Evolutionary conservation across 1,140 invertebrate species (phyloP).

Genomic region (Mizuhopecten yessoensis): DNA sequence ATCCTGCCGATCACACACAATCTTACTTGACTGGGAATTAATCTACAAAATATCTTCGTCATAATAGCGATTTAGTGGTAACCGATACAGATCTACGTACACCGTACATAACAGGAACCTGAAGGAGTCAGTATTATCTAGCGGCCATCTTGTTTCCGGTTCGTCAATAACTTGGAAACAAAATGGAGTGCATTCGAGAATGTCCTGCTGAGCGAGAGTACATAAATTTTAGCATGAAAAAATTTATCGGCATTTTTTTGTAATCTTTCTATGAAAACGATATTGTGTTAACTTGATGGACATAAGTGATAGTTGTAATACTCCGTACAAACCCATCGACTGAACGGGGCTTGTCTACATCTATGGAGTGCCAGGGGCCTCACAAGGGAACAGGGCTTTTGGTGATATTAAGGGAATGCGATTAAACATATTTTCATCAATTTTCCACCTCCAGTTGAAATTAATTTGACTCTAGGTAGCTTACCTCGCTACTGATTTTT

Average conservation of each 20-base stretch:
- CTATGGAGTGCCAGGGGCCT: background rate
- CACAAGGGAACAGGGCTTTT: background rate
- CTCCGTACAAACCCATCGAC: background rate
- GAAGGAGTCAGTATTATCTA: conserved; percentile 32
- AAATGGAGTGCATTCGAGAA: conserved; percentile 26
- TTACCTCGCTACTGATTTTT: too few relatives aligned
- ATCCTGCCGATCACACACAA: conserved; percentile 36
- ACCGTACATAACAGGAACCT: background rate
- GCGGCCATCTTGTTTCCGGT: conserved; percentile 30
- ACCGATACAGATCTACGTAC: background rate
- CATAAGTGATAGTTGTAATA: background rate
- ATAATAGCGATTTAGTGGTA: background rate
- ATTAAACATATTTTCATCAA: too few relatives aligned
- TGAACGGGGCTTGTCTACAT: background rate
- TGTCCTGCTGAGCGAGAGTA: background rate
- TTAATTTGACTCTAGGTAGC: too few relatives aligned
- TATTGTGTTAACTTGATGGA: conserved; percentile 4
- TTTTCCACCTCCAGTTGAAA: too few relatives aligned
- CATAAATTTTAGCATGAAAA: background rate
- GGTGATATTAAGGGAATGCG: too few relatives aligned
- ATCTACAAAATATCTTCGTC: conserved; percentile 1
- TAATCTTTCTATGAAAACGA: background rate
- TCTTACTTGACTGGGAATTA: conserved; percentile 21
- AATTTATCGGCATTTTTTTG: background rate
- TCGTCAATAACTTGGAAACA: conserved; percentile 7